Percentiles rank a stretch among this genome's conserved stretches.
These are phyloP conservation scores for Acanthaster planci DNA, from an alignment of 35 echinoderm and acorn worm species.

Conservation along the genomic window DNA sequence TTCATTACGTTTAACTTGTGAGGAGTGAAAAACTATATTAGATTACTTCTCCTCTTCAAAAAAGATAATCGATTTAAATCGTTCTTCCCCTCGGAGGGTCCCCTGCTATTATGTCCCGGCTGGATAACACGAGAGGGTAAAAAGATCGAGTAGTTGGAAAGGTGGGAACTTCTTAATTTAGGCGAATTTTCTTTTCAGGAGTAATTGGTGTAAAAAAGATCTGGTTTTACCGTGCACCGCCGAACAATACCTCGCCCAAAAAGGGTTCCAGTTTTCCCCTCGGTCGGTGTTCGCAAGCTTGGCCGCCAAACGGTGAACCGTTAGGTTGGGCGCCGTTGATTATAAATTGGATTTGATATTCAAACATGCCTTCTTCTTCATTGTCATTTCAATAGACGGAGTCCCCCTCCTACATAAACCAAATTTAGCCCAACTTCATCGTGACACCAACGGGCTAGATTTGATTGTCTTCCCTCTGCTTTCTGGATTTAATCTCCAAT, in stretches of 20 bases:
- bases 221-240: constrained; percentile 10
- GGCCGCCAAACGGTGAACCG: background rate
- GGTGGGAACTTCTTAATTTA: constrained; percentile 27
- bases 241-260: background rate
- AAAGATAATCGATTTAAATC: constrained; percentile 34
- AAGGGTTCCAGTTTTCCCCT: background rate
- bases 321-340: background rate
- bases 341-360: constrained; percentile 20
- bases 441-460: background rate
- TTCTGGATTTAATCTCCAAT: background rate
- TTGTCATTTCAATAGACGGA: no score
- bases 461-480: background rate
- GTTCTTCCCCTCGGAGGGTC: constrained; percentile 6
- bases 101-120: constrained; percentile 14
- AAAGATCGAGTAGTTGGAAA: constrained; percentile 8
- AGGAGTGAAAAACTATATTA: constrained; percentile 23
- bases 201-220: constrained; percentile 32
- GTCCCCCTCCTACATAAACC: no score
- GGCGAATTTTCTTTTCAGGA: constrained; percentile 19
- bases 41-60: constrained; percentile 9
- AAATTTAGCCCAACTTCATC: background rate
- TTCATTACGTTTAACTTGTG: constrained; percentile 25
- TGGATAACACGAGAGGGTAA: background rate
- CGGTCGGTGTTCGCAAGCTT: constrained; percentile 11
- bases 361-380: background rate